Evolutionary conservation across 2,888 invertebrate genomes (phyloP), one percentile per base, ranked within the genome.

Genomic region (Eristalis arbustorum): DNA sequence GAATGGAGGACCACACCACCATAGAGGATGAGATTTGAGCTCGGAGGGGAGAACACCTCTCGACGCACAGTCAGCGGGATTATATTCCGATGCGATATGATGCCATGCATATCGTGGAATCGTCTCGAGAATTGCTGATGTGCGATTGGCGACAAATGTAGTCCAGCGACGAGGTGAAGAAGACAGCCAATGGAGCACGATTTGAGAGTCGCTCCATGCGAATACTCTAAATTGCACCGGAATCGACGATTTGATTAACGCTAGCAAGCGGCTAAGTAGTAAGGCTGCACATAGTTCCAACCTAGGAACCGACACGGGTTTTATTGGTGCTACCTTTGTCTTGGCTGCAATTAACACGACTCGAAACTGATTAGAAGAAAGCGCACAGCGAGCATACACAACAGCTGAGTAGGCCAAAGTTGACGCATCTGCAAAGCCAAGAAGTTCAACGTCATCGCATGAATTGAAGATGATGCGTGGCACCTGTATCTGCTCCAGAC

Each of bases 101-200:
- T n/a, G n/a, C n/a, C n/a, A n/a, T n/a, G n/a, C n/a, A n/a, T n/a
- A n/a, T n/a, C n/a, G n/a, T n/a, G n/a, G n/a, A n/a, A n/a, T n/a
- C n/a, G n/a, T n/a, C n/a, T n/a, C n/a, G n/a, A n/a, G n/a, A n/a
- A n/a, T n/a, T n/a, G n/a, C n/a, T n/a, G n/a, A n/a, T n/a, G n/a
- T n/a, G n/a, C n/a, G n/a, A n/a, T n/a, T n/a, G n/a, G n/a, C n/a
- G n/a, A n/a, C n/a, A n/a, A n/a, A n/a, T n/a, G n/a, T n/a, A n/a
- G n/a, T n/a, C n/a, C n/a, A n/a, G n/a, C n/a, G n/a, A n/a, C 83
- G 37, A 1, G 82, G 84, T 11, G 84, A 84, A 28, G 72, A 34
- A 11, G 77, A 73, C 5, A 91, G 66, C 90, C 90, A 91, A 28
- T 83, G 77, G 1, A 91, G 67, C 3, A 89, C 89, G 18, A 90